These are phyloP conservation scores for Aphodius sticticus DNA, from an alignment of 2,888 invertebrate species.

Conservation along the genomic window DNA sequence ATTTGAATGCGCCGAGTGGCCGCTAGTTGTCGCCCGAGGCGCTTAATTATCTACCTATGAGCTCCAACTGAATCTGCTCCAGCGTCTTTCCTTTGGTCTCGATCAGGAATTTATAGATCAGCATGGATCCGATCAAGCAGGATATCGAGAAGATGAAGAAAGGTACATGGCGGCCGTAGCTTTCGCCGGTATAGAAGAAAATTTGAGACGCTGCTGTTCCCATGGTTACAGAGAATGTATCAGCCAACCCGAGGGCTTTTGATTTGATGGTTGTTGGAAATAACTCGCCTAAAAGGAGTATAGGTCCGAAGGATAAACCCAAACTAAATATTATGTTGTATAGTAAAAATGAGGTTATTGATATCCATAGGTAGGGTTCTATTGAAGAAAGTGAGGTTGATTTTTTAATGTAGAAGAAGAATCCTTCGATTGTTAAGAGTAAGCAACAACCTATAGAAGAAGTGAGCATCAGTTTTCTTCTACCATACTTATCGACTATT, in stretches of 20 bases:
- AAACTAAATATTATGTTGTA: conserved; percentile 63
- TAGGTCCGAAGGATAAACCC: conserved; percentile 63
- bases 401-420: conserved; percentile 62
- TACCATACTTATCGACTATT: conserved; percentile 70
- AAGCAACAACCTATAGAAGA: conserved; percentile 61
- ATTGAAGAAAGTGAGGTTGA: conserved; percentile 41
- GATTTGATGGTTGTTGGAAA: conserved; percentile 66
- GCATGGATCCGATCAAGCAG: conserved; percentile 67
- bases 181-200: conserved; percentile 64
- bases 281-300: conserved; percentile 63
- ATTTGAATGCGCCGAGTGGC: not conserved
- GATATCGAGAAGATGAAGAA: conserved; percentile 71
- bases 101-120: conserved; percentile 67
- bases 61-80: conserved; percentile 68
- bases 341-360: conserved; percentile 60
- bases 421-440: conserved; percentile 57
- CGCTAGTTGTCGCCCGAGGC: not conserved
- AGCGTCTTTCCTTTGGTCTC: conserved; percentile 77
- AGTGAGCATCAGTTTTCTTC: conserved; percentile 68
- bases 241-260: conserved; percentile 64
- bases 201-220: conserved; percentile 62
- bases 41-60: conserved; percentile 26
- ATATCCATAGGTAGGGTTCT: conserved; percentile 57
- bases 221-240: conserved; percentile 62
- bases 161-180: conserved; percentile 67